Evolutionary conservation across 2,113 vertebrate genomes (phyloP).

Genomic region (Corapipo altera): DNA sequence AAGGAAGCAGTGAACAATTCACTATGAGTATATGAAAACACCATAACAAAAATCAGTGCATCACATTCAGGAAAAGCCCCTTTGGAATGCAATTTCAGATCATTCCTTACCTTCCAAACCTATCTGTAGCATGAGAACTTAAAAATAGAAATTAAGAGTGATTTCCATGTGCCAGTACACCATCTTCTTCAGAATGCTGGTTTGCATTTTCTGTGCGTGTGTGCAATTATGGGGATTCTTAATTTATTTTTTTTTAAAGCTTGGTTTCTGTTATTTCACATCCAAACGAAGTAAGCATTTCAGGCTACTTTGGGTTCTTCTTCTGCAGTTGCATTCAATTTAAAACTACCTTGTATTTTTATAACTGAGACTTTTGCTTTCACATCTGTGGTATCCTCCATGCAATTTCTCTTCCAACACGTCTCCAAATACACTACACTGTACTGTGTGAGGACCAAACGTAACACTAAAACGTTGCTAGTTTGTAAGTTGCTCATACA

Average conservation of each 20-base stretch:
- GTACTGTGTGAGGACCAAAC: conserved; percentile 17
- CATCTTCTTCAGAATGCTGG: conserved; percentile 7
- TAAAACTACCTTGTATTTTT: conserved; percentile 15
- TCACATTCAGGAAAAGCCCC: conserved; percentile 74
- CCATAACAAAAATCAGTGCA: conserved; percentile 86
- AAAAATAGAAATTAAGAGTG: neutral
- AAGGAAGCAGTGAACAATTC: conserved; percentile 74
- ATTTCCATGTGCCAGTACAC: conserved; percentile 32
- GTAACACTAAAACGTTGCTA: neutral
- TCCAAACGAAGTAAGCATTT: neutral
- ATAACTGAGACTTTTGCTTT: conserved; percentile 24
- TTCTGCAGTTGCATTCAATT: conserved; percentile 40
- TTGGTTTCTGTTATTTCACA: conserved; percentile 39
- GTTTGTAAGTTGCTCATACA: neutral
- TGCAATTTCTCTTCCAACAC: conserved; percentile 19
- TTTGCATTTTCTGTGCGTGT: conserved; percentile 37
- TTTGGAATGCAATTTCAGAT: conserved; percentile 64
- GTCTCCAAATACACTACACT: neutral
- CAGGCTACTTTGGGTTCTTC: neutral
- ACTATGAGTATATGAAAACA: conserved; percentile 73
- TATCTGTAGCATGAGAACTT: conserved; percentile 60
- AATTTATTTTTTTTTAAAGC: neutral
- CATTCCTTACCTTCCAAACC: conserved; percentile 65
- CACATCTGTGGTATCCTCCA: conserved; percentile 24
- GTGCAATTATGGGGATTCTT: conserved; percentile 13